These are phyloP conservation scores for Beris morrisii DNA, from an alignment of 2,888 invertebrate genomes.

Conservation along the genomic window DNA sequence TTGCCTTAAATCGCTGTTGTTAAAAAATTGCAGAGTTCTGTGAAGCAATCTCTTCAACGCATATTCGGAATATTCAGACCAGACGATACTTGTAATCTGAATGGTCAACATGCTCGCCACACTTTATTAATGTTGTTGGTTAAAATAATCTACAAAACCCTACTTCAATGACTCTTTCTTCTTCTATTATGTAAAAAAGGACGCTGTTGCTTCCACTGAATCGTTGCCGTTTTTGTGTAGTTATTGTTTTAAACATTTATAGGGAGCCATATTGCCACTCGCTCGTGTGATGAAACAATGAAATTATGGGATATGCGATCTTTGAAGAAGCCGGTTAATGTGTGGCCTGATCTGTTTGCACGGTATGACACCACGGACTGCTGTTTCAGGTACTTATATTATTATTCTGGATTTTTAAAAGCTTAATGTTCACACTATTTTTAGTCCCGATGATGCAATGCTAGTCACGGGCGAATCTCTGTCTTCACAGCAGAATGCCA, in stretches of 20 bases:
- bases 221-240: no score
- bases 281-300: slow-evolving; percentile 89
- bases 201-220: no score
- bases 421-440: slow-evolving; percentile 11
- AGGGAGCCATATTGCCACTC: slow-evolving; percentile 65
- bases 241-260: not conserved
- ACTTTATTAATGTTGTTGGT: no score
- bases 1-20: no score
- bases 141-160: no score
- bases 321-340: slow-evolving; percentile 76
- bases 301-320: slow-evolving; percentile 93
- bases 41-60: no score
- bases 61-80: no score
- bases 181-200: no score
- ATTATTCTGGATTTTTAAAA: not conserved
- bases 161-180: no score
- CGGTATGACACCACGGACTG: slow-evolving; percentile 83
- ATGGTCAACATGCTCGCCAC: no score
- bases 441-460: slow-evolving; percentile 91
- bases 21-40: no score
- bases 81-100: no score
- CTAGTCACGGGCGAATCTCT: slow-evolving; percentile 87
- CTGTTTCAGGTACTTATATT: slow-evolving; percentile 47
- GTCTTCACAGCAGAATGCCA: slow-evolving; percentile 64
- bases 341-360: slow-evolving; percentile 72